Percentiles rank a stretch among this genome's conserved stretches.
These are phyloP conservation scores for Ligdia adustata DNA, from an alignment of 2,888 invertebrate species.

Conservation along the genomic window DNA sequence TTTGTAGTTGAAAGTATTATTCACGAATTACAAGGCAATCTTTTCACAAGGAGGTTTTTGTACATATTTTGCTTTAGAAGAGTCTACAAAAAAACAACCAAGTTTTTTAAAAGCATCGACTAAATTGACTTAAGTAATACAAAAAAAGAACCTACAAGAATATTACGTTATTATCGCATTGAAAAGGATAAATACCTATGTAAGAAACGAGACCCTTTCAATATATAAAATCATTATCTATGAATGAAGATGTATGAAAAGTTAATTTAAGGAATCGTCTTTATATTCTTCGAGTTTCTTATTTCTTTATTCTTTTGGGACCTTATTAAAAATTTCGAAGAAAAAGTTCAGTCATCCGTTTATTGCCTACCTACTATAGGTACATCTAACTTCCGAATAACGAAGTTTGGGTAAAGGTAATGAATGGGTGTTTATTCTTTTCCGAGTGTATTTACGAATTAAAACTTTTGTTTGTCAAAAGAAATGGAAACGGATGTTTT, in stretches of 20 bases:
- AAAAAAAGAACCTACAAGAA: too few species aligned
- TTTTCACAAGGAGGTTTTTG: too few species aligned
- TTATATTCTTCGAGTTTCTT: constrained; percentile 4
- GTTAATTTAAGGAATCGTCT: constrained; percentile 16
- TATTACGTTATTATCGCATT: too few species aligned
- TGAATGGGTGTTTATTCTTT: constrained; percentile 23
- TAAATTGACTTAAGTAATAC: too few species aligned
- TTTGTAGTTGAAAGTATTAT: too few species aligned
- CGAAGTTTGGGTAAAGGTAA: constrained; percentile 17
- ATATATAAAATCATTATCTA: constrained; percentile 1
- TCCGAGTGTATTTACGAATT: constrained; percentile 18
- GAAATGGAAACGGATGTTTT: constrained; percentile 7
- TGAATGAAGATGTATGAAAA: constrained; percentile 10
- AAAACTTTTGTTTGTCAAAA: constrained; percentile 19
- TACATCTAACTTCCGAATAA: constrained; percentile 15
- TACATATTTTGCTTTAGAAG: too few species aligned
- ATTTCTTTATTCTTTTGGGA: constrained; percentile 8
- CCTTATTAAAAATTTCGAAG: constrained; percentile 26
- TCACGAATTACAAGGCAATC: too few species aligned
- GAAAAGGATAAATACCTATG: too few species aligned
- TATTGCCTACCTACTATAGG: constrained; percentile 15
- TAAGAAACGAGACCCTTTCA: not conserved
- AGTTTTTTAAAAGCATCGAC: too few species aligned
- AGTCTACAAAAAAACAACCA: too few species aligned
- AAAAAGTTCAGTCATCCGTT: constrained; percentile 17